Evolutionary conservation across 2,113 vertebrate species (phyloP).

Genomic region (Phaetusa simplex): DNA sequence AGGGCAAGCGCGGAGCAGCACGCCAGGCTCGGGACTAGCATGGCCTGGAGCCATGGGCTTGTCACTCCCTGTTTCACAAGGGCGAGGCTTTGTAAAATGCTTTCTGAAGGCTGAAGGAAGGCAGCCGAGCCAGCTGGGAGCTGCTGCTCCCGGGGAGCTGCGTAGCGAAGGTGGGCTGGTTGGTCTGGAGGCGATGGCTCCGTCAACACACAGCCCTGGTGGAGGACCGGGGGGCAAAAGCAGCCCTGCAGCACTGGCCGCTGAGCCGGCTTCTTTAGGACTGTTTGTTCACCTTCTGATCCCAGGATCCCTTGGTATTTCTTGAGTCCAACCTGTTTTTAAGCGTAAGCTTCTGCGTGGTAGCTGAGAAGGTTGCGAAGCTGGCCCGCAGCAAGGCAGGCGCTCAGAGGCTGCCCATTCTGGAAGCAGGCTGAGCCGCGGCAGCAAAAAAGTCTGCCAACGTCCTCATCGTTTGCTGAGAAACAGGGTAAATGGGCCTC

Average conservation of each 20-base stretch:
- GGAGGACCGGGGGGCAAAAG: neutral
- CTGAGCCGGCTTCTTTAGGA: neutral
- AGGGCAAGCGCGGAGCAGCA: neutral
- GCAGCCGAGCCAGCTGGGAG: neutral
- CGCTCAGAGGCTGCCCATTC: neutral
- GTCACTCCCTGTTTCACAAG: neutral
- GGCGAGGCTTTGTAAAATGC: neutral
- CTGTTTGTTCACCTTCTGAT: neutral
- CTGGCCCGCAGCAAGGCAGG: neutral
- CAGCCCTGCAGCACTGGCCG: neutral
- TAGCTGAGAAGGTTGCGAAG: neutral
- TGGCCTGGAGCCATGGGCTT: neutral
- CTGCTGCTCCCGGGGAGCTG: no score
- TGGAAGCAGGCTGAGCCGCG: neutral
- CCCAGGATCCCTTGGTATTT: neutral
- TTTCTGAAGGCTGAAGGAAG: neutral
- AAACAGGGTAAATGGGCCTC: neutral
- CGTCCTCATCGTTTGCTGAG: neutral
- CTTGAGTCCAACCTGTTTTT: neutral
- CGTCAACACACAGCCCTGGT: accelerated
- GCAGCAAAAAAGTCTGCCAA: neutral
- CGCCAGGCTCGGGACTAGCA: neutral
- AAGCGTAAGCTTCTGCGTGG: neutral
- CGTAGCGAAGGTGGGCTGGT: no score
- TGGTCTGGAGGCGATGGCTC: neutral